Conservation (phyloP, 2,797 vertebrate species). For the Liasis olivaceus region DNA sequence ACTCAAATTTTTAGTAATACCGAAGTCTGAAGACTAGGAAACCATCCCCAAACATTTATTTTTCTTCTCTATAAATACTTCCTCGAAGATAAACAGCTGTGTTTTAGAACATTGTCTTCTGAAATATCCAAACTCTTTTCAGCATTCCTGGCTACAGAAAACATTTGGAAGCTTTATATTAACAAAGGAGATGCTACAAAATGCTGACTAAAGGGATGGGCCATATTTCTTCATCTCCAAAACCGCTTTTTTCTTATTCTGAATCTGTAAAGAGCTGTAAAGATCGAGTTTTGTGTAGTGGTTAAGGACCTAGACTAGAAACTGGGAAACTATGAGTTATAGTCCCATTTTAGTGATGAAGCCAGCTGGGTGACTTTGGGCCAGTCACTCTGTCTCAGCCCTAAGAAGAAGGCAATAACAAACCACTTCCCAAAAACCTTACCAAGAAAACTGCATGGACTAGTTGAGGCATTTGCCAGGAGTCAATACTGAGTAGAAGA, state of each 20-base stretch:
- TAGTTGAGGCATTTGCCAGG: not conserved
- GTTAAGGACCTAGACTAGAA: not conserved
- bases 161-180: not conserved
- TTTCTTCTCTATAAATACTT: not conserved
- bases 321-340: not conserved
- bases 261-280: not conserved
- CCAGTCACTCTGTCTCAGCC: not conserved
- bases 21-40: too few relatives aligned
- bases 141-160: not conserved
- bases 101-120: not conserved
- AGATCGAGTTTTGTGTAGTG: not conserved
- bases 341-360: not conserved
- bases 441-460: not conserved
- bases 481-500: not conserved
- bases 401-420: not conserved
- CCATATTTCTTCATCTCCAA: not conserved
- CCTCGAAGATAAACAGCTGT: not conserved
- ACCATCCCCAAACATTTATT: too few relatives aligned
- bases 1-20: too few relatives aligned
- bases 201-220: not conserved
- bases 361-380: not conserved
- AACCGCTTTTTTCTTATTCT: not conserved
- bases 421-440: not conserved
- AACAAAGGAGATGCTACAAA: not conserved
- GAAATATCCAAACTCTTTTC: not conserved